Evolutionary conservation across 1,140 invertebrate species (phyloP).

Genomic region (Tribolium madens): DNA sequence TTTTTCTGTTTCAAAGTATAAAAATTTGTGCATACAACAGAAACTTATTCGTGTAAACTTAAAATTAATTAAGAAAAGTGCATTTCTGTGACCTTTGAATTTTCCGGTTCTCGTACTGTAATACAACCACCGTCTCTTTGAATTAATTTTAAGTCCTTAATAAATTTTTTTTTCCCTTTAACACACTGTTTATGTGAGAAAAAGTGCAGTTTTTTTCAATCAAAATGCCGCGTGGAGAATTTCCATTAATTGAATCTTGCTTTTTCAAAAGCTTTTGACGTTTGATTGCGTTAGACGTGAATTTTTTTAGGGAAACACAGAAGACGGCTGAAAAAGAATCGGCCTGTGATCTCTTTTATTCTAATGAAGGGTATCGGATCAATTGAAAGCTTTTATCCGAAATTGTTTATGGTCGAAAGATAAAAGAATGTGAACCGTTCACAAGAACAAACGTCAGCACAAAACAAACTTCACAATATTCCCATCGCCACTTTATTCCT

Average conservation of each 20-base stretch:
- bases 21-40: not conserved
- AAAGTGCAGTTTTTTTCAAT: not conserved
- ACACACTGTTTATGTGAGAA: slow-evolving; percentile 7
- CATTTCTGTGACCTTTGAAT: not conserved
- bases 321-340: slow-evolving; percentile 32
- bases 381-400: slow-evolving; percentile 36
- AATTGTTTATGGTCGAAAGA: slow-evolving; percentile 36
- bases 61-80: not conserved
- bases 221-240: not conserved
- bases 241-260: slow-evolving; percentile 7
- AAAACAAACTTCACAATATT: slow-evolving; percentile 27
- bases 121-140: not conserved
- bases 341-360: slow-evolving; percentile 33
- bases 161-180: not conserved
- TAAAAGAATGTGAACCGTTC: slow-evolving; percentile 28
- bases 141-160: not conserved
- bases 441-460: slow-evolving; percentile 35
- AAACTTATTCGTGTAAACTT: too few relatives aligned
- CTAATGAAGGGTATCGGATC: slow-evolving; percentile 36
- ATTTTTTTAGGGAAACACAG: slow-evolving; percentile 18
- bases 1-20: not conserved
- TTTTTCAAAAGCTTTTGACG: slow-evolving; percentile 26
- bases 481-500: not conserved
- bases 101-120: not conserved
- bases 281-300: slow-evolving; percentile 30